Base-by-base conservation (phyloP, 1,140 invertebrate species). In the Antheraea mylitta region DNA sequence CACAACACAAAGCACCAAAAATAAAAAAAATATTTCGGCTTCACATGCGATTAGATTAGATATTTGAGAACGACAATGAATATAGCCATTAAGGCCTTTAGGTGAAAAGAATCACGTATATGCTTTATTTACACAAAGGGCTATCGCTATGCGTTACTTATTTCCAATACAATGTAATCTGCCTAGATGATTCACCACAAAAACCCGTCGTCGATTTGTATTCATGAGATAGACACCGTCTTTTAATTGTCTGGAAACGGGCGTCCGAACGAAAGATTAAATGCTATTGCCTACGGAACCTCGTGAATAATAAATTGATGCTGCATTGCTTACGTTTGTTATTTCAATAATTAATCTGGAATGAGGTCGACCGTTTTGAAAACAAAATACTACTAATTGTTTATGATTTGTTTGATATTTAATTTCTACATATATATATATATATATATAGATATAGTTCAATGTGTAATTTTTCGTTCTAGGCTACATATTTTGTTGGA, bases 311-410 rank as follows among this genome's bases (percentile, higher is more conserved):
- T 38, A 8, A 61, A 66, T 30, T 18, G 48, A 58, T 11, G 16
- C 18, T 48, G 38, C 38, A 67, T 67, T 22, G 45, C 36, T 67
- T 13, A 68, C 62, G 18, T 65, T 67, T 48, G 36, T 60, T 36
- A 66, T 66, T 68, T 48, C 63, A 61, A 66, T 68, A 59, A 70
- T 66, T 66, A 59, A 69, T 53, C 18, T 65, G 19, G 53, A 61
- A 30, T 62, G 18, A 6, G 58, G 22, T 19, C 22, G 64, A 1
- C 36, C 66, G 58, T 38, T 58, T 66, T 62, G 69, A 69, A 74
- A 75, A 75, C 65, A 72, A 71, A 74, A 38, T 36, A 48, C 63
- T 66, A 72, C 62, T 53, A 53, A 13, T 60, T 75, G 62, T 59
- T 59, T 59, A 18, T 9, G n/a, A 18, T 59, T 59, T 59, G 11